Conservation (phyloP, 2,113 vertebrate genomes). For the Ceratotherium simum region DNA sequence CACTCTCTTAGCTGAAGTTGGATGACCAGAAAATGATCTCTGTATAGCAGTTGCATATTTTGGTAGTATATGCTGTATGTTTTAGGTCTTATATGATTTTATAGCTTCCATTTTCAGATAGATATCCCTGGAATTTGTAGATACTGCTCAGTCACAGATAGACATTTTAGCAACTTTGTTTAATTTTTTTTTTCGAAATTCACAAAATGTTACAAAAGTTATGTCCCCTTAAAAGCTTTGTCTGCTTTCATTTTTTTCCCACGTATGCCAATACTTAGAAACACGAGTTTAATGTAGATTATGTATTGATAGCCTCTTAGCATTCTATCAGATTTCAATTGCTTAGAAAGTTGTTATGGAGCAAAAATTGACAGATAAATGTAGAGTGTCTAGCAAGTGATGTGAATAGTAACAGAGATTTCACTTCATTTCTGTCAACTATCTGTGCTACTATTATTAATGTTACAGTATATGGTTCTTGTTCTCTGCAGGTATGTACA, state of each 20-base stretch:
- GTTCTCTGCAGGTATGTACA: neutral
- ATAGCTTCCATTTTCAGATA: neutral
- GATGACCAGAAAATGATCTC: neutral
- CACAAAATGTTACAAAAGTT: neutral
- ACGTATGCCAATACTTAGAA: neutral
- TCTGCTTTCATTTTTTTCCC: neutral
- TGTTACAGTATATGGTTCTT: neutral
- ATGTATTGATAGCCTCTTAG: constrained; percentile 27
- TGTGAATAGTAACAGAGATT: constrained; percentile 10
- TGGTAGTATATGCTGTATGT: neutral
- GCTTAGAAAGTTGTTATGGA: constrained; percentile 35
- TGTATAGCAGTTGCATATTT: neutral
- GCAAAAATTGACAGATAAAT: constrained; percentile 7
- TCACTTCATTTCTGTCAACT: neutral
- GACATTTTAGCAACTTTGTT: neutral
- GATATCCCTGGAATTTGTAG: neutral
- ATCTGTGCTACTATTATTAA: neutral
- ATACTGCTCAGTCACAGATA: neutral
- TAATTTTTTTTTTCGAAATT: neutral
- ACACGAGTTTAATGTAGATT: constrained; percentile 12
- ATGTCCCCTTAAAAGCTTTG: neutral
- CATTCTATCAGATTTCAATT: constrained; percentile 45
- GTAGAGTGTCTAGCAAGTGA: neutral
- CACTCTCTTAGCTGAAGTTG: neutral
- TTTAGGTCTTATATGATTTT: neutral